Percentiles rank a stretch among this genome's conserved stretches.
Evolutionary conservation across 2,888 invertebrate species (phyloP).

Genomic region (Listrodromus nycthemerus): DNA sequence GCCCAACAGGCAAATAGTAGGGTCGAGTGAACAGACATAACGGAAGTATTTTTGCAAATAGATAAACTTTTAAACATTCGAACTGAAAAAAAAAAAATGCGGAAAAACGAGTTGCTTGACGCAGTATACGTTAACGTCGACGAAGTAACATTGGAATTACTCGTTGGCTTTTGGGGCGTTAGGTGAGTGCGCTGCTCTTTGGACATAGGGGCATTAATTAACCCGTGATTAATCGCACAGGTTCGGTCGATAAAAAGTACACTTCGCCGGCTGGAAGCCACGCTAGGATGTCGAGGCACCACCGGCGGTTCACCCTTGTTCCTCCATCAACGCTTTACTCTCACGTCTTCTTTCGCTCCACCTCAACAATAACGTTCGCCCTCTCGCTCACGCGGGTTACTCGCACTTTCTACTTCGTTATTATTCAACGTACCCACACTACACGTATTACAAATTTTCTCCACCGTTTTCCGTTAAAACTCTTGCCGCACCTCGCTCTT

Average conservation of each 20-base stretch:
- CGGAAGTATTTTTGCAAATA: neutral
- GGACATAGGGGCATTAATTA: constrained; percentile 77
- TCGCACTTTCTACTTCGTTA: constrained; percentile 41
- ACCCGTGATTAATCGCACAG: constrained; percentile 78
- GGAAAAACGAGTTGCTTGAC: neutral
- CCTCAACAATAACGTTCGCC: constrained; percentile 8
- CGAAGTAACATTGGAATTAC: constrained; percentile 51
- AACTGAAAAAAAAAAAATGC: neutral
- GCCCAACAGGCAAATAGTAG: too few relatives aligned
- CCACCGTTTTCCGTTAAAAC: constrained; percentile 17
- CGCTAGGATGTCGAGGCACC: constrained; percentile 39
- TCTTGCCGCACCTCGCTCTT: constrained; percentile 7
- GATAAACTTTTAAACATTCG: neutral
- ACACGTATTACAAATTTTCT: constrained; percentile 54
- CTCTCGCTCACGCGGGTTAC: neutral
- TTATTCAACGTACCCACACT: constrained; percentile 40
- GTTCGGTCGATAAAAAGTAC: constrained; percentile 74
- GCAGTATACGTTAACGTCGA: constrained; percentile 25
- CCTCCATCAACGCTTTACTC: constrained; percentile 61
- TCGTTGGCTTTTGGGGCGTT: neutral
- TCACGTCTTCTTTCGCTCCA: constrained; percentile 32
- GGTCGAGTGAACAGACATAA: too few relatives aligned
- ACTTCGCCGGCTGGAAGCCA: constrained; percentile 39
- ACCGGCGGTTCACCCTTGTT: constrained; percentile 48
- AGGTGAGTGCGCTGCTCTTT: constrained; percentile 43